Percentiles rank a stretch among this genome's conserved stretches.
These are phyloP conservation scores for Sylvicola cinctus DNA, from an alignment of 2,888 invertebrate genomes.

Conservation along the genomic window DNA sequence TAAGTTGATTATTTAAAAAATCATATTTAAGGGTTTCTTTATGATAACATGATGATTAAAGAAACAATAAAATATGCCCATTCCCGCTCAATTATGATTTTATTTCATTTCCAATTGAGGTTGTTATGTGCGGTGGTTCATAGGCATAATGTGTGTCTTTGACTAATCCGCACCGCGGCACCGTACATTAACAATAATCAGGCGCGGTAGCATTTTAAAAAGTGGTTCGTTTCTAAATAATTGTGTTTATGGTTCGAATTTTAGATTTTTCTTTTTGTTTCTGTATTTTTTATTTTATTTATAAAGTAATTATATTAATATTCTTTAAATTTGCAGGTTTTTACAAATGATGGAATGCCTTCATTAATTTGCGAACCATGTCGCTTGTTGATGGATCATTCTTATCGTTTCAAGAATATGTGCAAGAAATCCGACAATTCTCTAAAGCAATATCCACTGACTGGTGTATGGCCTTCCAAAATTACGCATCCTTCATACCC, in stretches of 20 bases:
- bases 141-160: no score
- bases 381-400: conserved; percentile 41
- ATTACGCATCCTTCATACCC: conserved; percentile 27
- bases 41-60: background rate
- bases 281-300: no score
- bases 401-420: conserved; percentile 53
- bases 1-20: conserved; percentile 22
- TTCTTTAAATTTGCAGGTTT: conserved; percentile 13
- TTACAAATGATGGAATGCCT: conserved; percentile 45
- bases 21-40: background rate
- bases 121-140: no score
- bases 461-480: conserved; percentile 34
- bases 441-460: conserved; percentile 42
- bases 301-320: background rate
- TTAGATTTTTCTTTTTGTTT: background rate
- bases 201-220: background rate
- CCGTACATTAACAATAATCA: background rate
- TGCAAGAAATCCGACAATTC: conserved; percentile 54
- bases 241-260: background rate
- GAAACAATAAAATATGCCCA: no score
- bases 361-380: conserved; percentile 48
- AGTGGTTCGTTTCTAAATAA: background rate
- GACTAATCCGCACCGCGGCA: background rate
- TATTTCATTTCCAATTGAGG: no score
- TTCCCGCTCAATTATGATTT: no score